Base-by-base conservation (phyloP, 2,797 vertebrate species). In the Eremophila alpestris region DNA sequence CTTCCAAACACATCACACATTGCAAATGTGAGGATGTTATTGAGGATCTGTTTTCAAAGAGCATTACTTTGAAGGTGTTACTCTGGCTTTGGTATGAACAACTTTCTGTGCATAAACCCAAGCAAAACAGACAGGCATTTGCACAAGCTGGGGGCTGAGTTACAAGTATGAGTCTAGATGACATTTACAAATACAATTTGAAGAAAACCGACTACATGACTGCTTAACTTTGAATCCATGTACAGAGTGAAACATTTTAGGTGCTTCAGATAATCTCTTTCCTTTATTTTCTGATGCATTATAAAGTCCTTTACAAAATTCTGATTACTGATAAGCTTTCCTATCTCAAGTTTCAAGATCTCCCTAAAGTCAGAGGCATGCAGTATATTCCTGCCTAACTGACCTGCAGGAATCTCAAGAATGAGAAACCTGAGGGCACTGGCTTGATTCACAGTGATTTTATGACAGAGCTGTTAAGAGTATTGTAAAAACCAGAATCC, bases 371-470 rank as follows among this genome's bases (percentile, higher is more conserved):
- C 56, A 92, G 67, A 87, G 8, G n/a, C 30, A 65, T 41, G 21
- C 12, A 79, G 34, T 59, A 62, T 21, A 55, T 52, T 80, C 36
- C 59, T 73, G 56, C 36, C 70, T 71, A 82, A 59, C 56, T 89
- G 63, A 89, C 19, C 40, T n/a, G 54, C 46, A 86, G 55, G 74
- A 95, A 96, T 93, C 54, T 89, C 64, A 80, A 36, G 74, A 94
- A 93, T 69, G 54, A 71, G 90, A 64, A 41, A 62, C 89, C 74
- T 54, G 32, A 90, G 79, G 54, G 40, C 34, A 89, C 7, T 3
- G 7, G 34, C 26, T 92, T 65, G 29, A 86, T 55, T 88, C 62
- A 46, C 16, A 58, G 40, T 16, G 41, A 46, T 86, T 86, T 83
- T 79, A 90, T 1, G 0, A 52, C 19, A 67, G 64, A 83, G 40